These are phyloP conservation scores for Polypterus bichir DNA, from an alignment of 2,113 vertebrate species.

Conservation along the genomic window DNA sequence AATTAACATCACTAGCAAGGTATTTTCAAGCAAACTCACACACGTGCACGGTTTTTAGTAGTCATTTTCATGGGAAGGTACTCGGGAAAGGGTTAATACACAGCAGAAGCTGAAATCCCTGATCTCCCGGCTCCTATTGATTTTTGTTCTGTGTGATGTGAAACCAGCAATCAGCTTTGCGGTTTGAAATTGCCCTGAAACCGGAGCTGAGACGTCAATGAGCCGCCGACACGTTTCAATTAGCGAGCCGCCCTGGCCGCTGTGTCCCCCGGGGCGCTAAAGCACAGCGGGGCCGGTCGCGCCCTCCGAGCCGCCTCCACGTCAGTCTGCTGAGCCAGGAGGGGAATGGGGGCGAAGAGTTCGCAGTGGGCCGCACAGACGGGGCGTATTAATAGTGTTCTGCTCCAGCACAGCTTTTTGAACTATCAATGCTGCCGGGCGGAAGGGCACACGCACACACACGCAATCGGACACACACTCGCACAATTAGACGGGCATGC, in stretches of 20 bases:
- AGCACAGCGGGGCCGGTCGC: conserved; percentile 39
- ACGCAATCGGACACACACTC: no score
- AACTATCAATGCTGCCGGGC: no score
- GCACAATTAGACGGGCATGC: no score
- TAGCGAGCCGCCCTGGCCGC: conserved; percentile 60
- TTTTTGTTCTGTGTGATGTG: conserved; percentile 58
- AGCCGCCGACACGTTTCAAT: conserved; percentile 79
- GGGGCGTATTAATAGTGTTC: background rate
- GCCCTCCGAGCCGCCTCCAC: conserved; percentile 34
- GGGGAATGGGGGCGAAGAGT: conserved; percentile 21
- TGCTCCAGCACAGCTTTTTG: background rate
- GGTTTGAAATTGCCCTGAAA: conserved; percentile 68
- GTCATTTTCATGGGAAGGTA: background rate
- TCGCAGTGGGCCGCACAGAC: background rate
- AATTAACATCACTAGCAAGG: no score
- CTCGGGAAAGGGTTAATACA: conserved; percentile 44
- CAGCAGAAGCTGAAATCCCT: conserved; percentile 47
- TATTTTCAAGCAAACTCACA: no score
- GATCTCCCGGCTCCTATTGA: conserved; percentile 53
- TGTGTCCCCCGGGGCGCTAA: conserved; percentile 53
- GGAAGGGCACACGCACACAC: no score
- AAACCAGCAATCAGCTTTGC: conserved; percentile 69
- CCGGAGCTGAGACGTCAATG: conserved; percentile 63
- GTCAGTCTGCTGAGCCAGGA: conserved; percentile 18
- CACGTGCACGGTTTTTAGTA: no score